Base-by-base conservation (phyloP, 2,797 vertebrate genomes). In the Meda fulgida region DNA sequence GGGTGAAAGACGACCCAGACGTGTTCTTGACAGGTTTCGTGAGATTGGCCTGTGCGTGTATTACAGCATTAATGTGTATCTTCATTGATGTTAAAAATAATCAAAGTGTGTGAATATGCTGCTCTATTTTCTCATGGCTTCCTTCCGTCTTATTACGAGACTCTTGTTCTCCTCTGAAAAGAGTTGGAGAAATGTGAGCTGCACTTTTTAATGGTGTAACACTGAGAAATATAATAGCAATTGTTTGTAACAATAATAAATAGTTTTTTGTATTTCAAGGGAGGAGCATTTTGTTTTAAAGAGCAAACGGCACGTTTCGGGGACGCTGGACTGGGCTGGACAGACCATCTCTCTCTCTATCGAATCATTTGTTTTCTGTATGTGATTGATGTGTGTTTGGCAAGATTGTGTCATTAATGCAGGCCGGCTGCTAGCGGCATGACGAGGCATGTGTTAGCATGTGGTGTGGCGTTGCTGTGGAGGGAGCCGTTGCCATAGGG, bases 141-240 rank as follows among this genome's bases (percentile, higher is more conserved):
- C 93, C 93, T 94, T 94, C 92, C 94, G 92, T 87, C 93, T 88
- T 87, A 89, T 91, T 89, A 90, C 92, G 87, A 83, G 89, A 91
- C 89, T 92, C 87, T 89, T 91, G 90, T 92, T 92, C 92, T 93
- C 93, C 93, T 85, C 88, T 91, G 88, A 92, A 77, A 92, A 89
- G 86, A 88, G 16, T 85, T 92, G 92, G 91, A 89, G 81, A 85
- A 85, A 78, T 81, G 82, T 88, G 91, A 92, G 93, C 94, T 95
- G 94, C 94, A 95, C 94, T 95, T 95, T 95, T 94, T 93, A 88
- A 92, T 92, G 93, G 93, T 93, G 92, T 94, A 94, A 94, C 92
- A 93, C 93, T 89, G 92, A 93, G 89, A 92, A 93, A 92, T 88
- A 93, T 83, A 88, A 91, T 90, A 92, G 91, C 91, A 91, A 90